These are phyloP conservation scores for Lepidonotus clava DNA, from an alignment of 2,888 invertebrate species.

Conservation along the genomic window DNA sequence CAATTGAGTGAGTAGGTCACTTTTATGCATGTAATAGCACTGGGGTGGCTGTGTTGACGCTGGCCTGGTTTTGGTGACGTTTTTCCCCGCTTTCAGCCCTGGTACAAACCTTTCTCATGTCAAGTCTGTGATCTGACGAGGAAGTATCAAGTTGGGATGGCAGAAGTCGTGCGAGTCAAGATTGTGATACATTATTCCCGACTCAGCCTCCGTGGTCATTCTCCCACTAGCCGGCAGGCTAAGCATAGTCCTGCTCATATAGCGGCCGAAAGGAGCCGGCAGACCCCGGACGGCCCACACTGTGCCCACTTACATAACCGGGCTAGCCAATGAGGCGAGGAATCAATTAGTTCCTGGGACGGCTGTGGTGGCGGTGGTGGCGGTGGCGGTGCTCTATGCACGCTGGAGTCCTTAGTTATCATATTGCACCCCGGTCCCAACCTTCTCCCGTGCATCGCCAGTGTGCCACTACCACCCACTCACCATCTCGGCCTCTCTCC, in stretches of 20 bases:
- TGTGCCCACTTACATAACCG: neutral
- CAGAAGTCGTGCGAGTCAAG: neutral
- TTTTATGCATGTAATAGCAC: no score
- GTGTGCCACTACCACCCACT: no score
- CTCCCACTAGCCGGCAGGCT: neutral
- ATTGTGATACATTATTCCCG: neutral
- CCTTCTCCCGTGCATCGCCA: no score
- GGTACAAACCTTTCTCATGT: no score
- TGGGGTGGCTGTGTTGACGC: no score
- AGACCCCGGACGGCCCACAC: conserved; percentile 15
- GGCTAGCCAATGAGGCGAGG: neutral
- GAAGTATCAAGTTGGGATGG: neutral
- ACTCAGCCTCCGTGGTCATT: conserved; percentile 7
- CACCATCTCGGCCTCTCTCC: no score
- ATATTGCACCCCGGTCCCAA: neutral
- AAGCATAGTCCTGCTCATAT: neutral
- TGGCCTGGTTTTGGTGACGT: no score
- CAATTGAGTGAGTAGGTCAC: no score
- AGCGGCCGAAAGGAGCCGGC: neutral
- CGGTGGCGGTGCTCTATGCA: neutral
- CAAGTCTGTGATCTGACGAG: no score
- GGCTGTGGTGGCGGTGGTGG: neutral
- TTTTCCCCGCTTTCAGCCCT: no score
- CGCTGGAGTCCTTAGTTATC: neutral
- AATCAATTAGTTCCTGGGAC: conserved; percentile 16